phyloP scores from a whole-genome alignment of 1,140 invertebrate species.

The Pseudomyrmex sp. region DNA sequence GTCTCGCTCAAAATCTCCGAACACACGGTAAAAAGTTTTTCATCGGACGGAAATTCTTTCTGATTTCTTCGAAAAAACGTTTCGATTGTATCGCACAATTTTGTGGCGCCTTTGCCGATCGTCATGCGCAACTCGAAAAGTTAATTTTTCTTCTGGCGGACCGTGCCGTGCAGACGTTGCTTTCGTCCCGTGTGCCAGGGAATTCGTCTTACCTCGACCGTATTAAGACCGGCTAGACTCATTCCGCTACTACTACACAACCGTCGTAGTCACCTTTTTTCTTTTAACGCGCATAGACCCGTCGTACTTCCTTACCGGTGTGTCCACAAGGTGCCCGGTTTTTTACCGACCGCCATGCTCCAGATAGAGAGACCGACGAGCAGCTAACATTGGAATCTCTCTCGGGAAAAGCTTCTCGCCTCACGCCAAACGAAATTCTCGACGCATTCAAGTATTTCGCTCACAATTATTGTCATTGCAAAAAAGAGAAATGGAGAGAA shows the following conservation, averaged over 20 bases:
- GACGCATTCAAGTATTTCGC: background rate
- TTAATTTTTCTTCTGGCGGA: slow-evolving; percentile 24
- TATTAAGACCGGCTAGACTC: slow-evolving; percentile 49
- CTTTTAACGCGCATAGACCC: slow-evolving; percentile 13
- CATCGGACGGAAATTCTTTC: background rate
- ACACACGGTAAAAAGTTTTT: background rate
- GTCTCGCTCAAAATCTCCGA: background rate
- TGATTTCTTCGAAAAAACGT: background rate
- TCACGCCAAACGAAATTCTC: slow-evolving; percentile 10
- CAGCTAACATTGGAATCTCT: slow-evolving; percentile 4
- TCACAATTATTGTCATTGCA: background rate
- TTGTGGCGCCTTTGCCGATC: background rate
- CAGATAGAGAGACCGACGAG: slow-evolving; percentile 2
- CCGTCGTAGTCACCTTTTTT: slow-evolving; percentile 26
- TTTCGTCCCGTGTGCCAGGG: slow-evolving; percentile 43
- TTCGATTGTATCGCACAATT: background rate
- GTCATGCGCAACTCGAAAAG: background rate
- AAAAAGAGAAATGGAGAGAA: background rate
- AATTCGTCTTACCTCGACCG: slow-evolving; percentile 52
- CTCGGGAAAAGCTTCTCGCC: background rate
- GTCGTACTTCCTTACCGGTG: slow-evolving; percentile 50
- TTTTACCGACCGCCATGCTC: slow-evolving; percentile 51
- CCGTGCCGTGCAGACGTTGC: background rate
- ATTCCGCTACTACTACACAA: background rate
- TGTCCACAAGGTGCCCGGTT: slow-evolving; percentile 39